Conservation (phyloP, 1,140 invertebrate genomes). For the Zophobas atratus region DNA sequence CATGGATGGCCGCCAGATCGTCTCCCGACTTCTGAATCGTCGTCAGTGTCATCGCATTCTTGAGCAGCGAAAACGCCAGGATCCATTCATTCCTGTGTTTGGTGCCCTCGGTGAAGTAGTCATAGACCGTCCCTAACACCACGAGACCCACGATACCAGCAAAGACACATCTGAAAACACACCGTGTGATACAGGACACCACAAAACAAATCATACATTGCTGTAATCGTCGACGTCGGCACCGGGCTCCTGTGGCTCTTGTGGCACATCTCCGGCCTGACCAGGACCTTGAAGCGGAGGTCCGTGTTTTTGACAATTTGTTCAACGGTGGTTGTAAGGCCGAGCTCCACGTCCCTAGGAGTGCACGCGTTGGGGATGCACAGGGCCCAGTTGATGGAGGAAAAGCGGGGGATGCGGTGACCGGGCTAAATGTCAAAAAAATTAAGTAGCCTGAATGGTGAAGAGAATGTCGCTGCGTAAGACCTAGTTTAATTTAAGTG, state of each 20-base stretch:
- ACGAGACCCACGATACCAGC: conserved; percentile 55
- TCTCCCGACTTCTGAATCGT: conserved; percentile 69
- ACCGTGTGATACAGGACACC: no score
- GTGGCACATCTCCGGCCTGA: conserved; percentile 75
- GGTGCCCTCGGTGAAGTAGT: conserved; percentile 50
- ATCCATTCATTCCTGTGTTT: conserved; percentile 65
- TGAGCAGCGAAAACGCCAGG: conserved; percentile 78
- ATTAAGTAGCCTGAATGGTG: not conserved
- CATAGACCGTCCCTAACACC: conserved; percentile 60
- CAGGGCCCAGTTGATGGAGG: conserved; percentile 75
- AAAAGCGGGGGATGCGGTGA: conserved; percentile 75
- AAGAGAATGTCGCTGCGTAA: not conserved
- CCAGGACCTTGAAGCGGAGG: conserved; percentile 69
- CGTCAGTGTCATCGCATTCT: conserved; percentile 74
- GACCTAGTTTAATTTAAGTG: no score
- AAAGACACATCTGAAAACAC: conserved; percentile 60
- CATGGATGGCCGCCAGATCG: conserved; percentile 78
- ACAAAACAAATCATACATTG: conserved; percentile 65
- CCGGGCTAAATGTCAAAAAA: conserved; percentile 70
- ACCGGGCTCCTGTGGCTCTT: conserved; percentile 55
- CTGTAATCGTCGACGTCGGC: conserved; percentile 68
- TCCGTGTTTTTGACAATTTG: conserved; percentile 66
- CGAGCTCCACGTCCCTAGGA: conserved; percentile 71
- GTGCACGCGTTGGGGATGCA: conserved; percentile 75
- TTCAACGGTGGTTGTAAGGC: conserved; percentile 63